A percentile compares a stretch with the other conserved stretches of the same genome.
Conservation (phyloP, 2,888 invertebrate species). For the Drosophila villosipedis region DNA sequence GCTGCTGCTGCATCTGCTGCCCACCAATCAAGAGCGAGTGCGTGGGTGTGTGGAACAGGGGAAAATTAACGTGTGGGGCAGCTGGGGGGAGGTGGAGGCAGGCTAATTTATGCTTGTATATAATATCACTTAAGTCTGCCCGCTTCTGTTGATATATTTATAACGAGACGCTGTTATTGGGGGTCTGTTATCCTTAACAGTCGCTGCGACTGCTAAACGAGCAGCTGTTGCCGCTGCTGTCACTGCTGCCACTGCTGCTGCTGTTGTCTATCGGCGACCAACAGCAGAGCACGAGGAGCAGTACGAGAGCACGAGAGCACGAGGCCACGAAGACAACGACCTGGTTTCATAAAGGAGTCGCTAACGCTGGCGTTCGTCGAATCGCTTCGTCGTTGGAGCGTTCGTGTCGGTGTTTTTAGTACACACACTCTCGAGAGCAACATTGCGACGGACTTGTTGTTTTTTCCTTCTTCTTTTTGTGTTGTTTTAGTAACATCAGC, state of each 20-base stretch:
- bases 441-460: constrained; percentile 42
- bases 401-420: constrained; percentile 55
- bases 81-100: background rate
- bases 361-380: background rate
- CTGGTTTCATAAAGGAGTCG: constrained; percentile 61
- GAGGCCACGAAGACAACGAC: constrained; percentile 70
- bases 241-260: background rate
- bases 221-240: constrained; percentile 7
- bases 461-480: background rate
- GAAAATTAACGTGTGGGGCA: background rate
- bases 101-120: constrained; percentile 64
- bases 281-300: background rate
- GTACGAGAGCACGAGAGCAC: constrained; percentile 42
- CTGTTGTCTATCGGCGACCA: background rate
- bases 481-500: constrained; percentile 21
- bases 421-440: constrained; percentile 41
- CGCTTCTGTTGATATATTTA: constrained; percentile 52
- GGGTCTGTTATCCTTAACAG: constrained; percentile 50
- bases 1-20: constrained; percentile 77
- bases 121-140: constrained; percentile 74
- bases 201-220: constrained; percentile 20
- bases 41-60: constrained; percentile 43
- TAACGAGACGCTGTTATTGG: constrained; percentile 32
- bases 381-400: constrained; percentile 14
- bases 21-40: constrained; percentile 80